These are phyloP conservation scores for Hydrozoanthus tunicans DNA, from an alignment of 64 coral and sea anemone species.

Conservation along the genomic window DNA sequence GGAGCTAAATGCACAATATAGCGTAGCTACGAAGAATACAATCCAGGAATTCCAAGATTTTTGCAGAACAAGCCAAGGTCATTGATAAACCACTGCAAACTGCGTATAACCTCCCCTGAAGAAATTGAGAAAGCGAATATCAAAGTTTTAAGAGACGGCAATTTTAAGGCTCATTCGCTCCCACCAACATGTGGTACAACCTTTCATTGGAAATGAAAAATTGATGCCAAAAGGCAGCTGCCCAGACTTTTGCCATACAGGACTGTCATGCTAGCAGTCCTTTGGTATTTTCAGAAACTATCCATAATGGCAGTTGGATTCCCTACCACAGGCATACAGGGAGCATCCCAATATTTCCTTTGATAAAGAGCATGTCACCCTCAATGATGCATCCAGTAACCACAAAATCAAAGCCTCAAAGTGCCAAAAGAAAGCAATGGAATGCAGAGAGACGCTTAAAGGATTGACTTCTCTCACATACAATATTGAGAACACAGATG, in stretches of 20 bases:
- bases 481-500: slow-evolving; percentile 40
- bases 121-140: slow-evolving; percentile 51
- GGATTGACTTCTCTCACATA: slow-evolving; percentile 55
- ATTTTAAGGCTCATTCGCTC: slow-evolving; percentile 54
- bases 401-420: slow-evolving; percentile 3
- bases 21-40: slow-evolving; percentile 61
- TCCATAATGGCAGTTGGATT: slow-evolving; percentile 79
- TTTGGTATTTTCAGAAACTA: slow-evolving; percentile 66
- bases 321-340: slow-evolving; percentile 62
- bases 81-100: slow-evolving; percentile 56
- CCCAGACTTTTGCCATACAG: slow-evolving; percentile 55
- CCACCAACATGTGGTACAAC: slow-evolving; percentile 42
- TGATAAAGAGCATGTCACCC: slow-evolving; percentile 56
- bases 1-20: slow-evolving; percentile 64
- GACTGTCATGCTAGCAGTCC: slow-evolving; percentile 69
- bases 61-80: slow-evolving; percentile 66
- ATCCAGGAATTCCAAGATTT: slow-evolving; percentile 46
- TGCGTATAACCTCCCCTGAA: slow-evolving; percentile 33
- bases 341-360: slow-evolving; percentile 67
- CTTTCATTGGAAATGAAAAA: slow-evolving; percentile 57
- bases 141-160: slow-evolving; percentile 46
- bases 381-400: slow-evolving; percentile 16
- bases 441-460: slow-evolving; percentile 70
- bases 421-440: slow-evolving; percentile 56
- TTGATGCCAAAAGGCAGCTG: slow-evolving; percentile 69